Evolutionary conservation across 1,140 invertebrate species (phyloP).

Genomic region (Drosophila funebris): DNA sequence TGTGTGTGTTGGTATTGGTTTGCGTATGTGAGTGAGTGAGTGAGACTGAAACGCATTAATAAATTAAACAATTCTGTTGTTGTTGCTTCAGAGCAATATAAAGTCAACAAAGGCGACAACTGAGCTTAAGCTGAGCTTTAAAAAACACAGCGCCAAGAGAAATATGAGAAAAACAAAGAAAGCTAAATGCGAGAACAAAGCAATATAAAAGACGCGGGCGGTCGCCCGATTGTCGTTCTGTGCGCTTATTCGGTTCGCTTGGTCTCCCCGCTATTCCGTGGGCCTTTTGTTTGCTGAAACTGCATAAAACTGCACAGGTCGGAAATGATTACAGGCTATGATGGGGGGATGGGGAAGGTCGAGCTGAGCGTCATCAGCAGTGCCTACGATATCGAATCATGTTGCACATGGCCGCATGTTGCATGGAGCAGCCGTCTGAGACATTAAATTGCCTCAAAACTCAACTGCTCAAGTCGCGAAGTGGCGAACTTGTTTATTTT

Average conservation of each 20-base stretch:
- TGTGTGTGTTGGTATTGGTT: conserved; percentile 12
- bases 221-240: conserved; percentile 1
- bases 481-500: conserved; percentile 34
- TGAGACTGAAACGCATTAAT: conserved; percentile 56
- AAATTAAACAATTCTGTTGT: conserved; percentile 60
- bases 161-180: conserved; percentile 74
- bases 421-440: conserved; percentile 53
- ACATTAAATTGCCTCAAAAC: conserved; percentile 16
- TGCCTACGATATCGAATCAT: conserved; percentile 62
- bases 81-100: conserved; percentile 21
- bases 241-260: not conserved
- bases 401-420: conserved; percentile 74
- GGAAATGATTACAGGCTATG: conserved; percentile 66
- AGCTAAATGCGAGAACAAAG: conserved; percentile 56
- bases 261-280: too few species aligned
- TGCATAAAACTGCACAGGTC: conserved; percentile 63
- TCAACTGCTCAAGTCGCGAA: not conserved
- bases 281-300: conserved; percentile 67
- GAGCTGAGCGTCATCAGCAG: not conserved
- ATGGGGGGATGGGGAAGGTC: not conserved
- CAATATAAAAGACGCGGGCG: conserved; percentile 42
- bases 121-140: conserved; percentile 59
- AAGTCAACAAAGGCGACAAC: conserved; percentile 55
- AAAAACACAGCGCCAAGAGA: conserved; percentile 33
- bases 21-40: conserved; percentile 18